Percentiles rank a stretch among this genome's conserved stretches.
Evolutionary conservation across 1,140 invertebrate genomes (phyloP).

Genomic region (Sycobia sp.): DNA sequence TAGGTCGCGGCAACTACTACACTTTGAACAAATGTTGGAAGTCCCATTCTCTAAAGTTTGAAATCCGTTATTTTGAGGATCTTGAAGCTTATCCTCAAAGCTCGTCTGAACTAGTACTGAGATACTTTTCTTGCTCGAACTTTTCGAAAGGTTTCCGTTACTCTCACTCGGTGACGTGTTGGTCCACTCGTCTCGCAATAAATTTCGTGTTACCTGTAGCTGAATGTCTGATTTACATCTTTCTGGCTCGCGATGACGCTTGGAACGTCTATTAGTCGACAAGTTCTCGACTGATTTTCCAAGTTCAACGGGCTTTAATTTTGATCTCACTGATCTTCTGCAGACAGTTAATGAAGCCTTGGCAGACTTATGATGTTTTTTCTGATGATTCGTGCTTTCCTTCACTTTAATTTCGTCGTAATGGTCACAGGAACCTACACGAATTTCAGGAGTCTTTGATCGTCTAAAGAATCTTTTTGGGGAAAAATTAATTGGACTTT

Average conservation of each 20-base stretch:
- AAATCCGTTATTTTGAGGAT: conserved; percentile 40
- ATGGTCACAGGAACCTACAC: not conserved
- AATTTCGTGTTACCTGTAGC: conserved; percentile 42
- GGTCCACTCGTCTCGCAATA: conserved; percentile 51
- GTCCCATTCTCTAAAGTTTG: conserved; percentile 1
- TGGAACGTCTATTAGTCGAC: conserved; percentile 37
- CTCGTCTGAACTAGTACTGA: conserved; percentile 57
- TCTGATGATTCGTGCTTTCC: not conserved
- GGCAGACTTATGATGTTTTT: conserved; percentile 21
- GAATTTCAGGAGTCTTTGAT: conserved; percentile 39
- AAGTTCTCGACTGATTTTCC: conserved; percentile 54
- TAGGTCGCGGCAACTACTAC: not conserved
- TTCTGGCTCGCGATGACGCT: conserved; percentile 48
- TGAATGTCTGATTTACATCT: conserved; percentile 56
- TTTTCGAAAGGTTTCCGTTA: conserved; percentile 40
- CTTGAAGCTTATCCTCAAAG: conserved; percentile 45
- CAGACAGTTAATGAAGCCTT: conserved; percentile 39
- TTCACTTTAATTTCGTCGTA: not conserved
- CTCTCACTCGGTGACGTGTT: conserved; percentile 52
- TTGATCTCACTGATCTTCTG: conserved; percentile 48
- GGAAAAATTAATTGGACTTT: conserved; percentile 18
- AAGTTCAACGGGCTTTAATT: conserved; percentile 47
- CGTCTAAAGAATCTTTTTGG: conserved; percentile 26
- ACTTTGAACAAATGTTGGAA: conserved; percentile 16
- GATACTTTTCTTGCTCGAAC: conserved; percentile 47